Base-by-base conservation (phyloP, 2,113 vertebrate genomes). In the Peromyscus leucopus region DNA sequence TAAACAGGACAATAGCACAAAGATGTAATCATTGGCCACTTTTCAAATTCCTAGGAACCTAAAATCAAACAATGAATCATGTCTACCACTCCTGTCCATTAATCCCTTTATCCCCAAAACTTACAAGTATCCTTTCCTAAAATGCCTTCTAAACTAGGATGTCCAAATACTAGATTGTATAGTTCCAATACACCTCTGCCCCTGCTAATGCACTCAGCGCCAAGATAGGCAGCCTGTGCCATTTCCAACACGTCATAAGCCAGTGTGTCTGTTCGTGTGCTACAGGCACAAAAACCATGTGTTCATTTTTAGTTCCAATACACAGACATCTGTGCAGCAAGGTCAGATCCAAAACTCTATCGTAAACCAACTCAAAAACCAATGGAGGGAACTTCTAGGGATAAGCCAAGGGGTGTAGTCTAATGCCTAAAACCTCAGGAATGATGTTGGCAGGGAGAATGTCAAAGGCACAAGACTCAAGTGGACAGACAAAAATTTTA, bases 301-400 rank as follows among this genome's bases (percentile, higher is more conserved):
- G 84, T 72, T 97, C 84, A 31, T 79, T 51, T 97, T 97, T 91
- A n/a, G 96, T 96, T 96, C 96, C n/a, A 97, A 90, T 91, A 98
- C 96, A 97, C 96, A 98, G 94, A 22, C 96, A 83, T 61, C 97
- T 97, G 97, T 96, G 93, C 96, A 91, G 95, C 90, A 86, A 94
- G 97, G 93, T 21, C 48, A 98, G 76, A 97, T 96, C 97, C 94
- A 98, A 98, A 95, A 97, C 93, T 12, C 19, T 46, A 93, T 11
- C 89, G 3, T 0, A 51, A 90, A 79, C 74, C 1, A 94, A 93
- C 76, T 74, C 72, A 93, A 92, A 92, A 95, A 90, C 24, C 63
- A 7, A 21, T 0, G 39, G 67, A 82, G 76, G 65, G 83, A 89
- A 91, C 74, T 95, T 90, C 21, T 91, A 28, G 0, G 84, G 19